Evolutionary conservation across 1,140 invertebrate genomes (phyloP).

Genomic region (Amphibalanus amphitrite): DNA sequence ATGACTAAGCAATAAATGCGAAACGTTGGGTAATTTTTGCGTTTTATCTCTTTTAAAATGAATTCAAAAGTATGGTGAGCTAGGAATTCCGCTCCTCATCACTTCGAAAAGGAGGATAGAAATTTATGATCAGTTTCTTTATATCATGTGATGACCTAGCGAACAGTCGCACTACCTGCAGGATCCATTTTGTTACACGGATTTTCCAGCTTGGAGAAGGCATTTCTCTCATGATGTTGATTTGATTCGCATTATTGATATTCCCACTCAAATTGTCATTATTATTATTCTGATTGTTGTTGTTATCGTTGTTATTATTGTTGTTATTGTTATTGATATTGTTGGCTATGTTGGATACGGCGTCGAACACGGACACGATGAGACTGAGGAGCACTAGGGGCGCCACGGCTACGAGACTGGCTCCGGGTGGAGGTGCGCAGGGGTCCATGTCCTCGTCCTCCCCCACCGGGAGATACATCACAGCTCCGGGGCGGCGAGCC

Average conservation of each 20-base stretch:
- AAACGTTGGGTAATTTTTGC: no score
- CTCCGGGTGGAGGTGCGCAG: slow-evolving; percentile 11
- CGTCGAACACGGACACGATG: slow-evolving; percentile 13
- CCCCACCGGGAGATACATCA: slow-evolving; percentile 13
- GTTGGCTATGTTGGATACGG: slow-evolving; percentile 13
- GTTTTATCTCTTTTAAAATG: no score
- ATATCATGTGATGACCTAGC: no score
- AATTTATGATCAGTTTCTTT: no score
- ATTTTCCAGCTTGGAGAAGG: not conserved
- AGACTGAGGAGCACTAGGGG: slow-evolving; percentile 14
- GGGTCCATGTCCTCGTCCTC: slow-evolving; percentile 9
- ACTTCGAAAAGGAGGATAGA: no score
- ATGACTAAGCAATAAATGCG: no score
- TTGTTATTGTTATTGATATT: slow-evolving; percentile 16
- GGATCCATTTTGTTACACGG: not conserved
- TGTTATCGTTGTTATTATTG: slow-evolving; percentile 15
- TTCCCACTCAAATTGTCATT: slow-evolving; percentile 14
- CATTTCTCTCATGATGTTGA: slow-evolving; percentile 11
- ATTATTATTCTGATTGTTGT: slow-evolving; percentile 15
- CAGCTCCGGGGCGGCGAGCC: slow-evolving; percentile 2
- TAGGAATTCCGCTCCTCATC: no score
- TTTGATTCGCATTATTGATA: slow-evolving; percentile 16
- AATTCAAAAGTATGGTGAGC: no score
- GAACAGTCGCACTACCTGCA: not conserved
- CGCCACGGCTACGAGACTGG: slow-evolving; percentile 12